Evolutionary conservation across 2,797 vertebrate genomes (phyloP).

Genomic region (Anisognathus igniventris): DNA sequence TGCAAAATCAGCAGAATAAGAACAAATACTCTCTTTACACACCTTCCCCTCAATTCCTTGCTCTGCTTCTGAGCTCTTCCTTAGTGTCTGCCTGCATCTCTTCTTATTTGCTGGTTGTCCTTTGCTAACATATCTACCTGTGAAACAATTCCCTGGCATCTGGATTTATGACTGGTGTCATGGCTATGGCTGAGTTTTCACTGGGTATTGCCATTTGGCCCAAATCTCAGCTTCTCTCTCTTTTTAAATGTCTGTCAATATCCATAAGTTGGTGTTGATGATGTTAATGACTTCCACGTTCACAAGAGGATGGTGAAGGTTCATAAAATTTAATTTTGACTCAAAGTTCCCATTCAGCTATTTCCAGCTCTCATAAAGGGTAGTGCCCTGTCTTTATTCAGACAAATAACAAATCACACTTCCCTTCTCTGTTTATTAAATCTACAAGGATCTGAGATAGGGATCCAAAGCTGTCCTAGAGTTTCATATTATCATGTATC

Average conservation of each 20-base stretch:
- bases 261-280: neutral
- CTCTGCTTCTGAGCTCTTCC: neutral
- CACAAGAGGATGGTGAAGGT: neutral
- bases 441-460: neutral
- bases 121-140: neutral
- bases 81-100: neutral
- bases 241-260: neutral
- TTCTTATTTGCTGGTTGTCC: neutral
- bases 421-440: neutral
- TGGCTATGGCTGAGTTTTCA: neutral
- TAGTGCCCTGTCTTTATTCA: neutral
- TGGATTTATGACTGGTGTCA: neutral
- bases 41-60: neutral
- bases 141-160: neutral
- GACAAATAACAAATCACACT: neutral
- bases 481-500: neutral
- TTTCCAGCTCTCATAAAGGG: neutral
- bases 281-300: neutral
- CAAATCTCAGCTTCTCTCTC: neutral
- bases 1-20: neutral
- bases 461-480: neutral
- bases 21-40: neutral
- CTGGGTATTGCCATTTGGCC: neutral
- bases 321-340: neutral
- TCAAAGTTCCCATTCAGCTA: neutral